Percentiles rank a stretch among this genome's conserved stretches.
Conservation (phyloP, 1,140 invertebrate species). For the Calosoma granatense region DNA sequence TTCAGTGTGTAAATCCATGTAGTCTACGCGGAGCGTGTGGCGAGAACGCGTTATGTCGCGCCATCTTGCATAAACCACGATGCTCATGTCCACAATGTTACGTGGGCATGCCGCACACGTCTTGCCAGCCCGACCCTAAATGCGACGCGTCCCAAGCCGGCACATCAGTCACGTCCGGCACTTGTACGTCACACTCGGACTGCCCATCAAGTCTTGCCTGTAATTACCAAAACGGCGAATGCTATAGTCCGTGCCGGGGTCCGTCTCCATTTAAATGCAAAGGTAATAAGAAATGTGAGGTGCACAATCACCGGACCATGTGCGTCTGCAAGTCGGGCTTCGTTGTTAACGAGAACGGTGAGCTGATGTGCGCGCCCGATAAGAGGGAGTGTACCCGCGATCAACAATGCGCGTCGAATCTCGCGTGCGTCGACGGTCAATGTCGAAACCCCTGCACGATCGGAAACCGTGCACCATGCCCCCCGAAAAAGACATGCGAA, state of each 20-base stretch:
- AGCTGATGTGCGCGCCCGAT: conserved; percentile 71
- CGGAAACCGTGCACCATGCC: conserved; percentile 48
- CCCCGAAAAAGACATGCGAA: conserved; percentile 70
- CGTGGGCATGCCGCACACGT: conserved; percentile 63
- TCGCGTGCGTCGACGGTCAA: conserved; percentile 67
- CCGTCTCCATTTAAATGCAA: conserved; percentile 55
- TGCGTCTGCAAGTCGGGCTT: conserved; percentile 86
- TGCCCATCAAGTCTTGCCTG: conserved; percentile 70
- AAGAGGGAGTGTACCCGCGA: conserved; percentile 66
- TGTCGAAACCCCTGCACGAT: conserved; percentile 78
- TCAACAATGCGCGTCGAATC: conserved; percentile 74
- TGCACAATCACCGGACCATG: conserved; percentile 68
- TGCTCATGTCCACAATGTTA: conserved; percentile 83
- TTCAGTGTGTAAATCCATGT: conserved; percentile 81
- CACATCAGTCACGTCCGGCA: conserved; percentile 34
- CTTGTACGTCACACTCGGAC: conserved; percentile 55
- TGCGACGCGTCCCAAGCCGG: conserved; percentile 49
- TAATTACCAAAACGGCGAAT: conserved; percentile 52
- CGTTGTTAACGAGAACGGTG: conserved; percentile 71
- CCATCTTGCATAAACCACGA: conserved; percentile 68
- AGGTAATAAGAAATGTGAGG: conserved; percentile 76
- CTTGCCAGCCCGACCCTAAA: conserved; percentile 64
- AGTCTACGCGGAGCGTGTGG: conserved; percentile 77
- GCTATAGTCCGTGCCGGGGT: conserved; percentile 63
- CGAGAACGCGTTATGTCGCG: conserved; percentile 75